A percentile compares a stretch with the other conserved stretches of the same genome.
Conservation (phyloP, 2,113 vertebrate species). For the Petroica traversi region DNA sequence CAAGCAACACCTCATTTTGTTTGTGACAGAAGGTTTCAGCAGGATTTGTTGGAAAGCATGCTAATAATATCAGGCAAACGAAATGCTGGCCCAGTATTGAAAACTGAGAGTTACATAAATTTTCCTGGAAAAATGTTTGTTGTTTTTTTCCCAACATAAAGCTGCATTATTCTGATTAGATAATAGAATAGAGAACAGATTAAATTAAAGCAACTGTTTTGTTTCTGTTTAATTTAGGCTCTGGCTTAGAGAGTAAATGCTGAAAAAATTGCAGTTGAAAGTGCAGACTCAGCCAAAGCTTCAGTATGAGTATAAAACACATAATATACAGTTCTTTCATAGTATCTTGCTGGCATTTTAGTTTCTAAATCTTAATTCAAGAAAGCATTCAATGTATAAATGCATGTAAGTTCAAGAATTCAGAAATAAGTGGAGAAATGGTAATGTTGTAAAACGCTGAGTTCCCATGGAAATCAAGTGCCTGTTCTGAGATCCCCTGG, state of each 20-base stretch:
- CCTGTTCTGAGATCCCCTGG: background rate
- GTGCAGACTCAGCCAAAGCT: background rate
- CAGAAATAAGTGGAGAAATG: background rate
- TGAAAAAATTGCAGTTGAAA: background rate
- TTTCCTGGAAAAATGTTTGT: background rate
- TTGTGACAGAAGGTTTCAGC: background rate
- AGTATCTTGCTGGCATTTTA: background rate
- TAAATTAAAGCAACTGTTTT: background rate
- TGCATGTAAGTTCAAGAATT: background rate
- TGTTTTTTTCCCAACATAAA: background rate
- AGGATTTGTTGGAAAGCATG: background rate
- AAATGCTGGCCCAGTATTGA: background rate
- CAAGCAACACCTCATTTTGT: background rate
- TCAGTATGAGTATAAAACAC: background rate
- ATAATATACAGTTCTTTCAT: background rate
- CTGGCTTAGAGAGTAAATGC: background rate
- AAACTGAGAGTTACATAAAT: background rate
- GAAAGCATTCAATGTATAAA: background rate
- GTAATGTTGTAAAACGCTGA: background rate
- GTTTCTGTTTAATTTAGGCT: constrained; percentile 23
- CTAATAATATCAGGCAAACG: background rate
- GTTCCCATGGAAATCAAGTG: background rate
- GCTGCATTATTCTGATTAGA: background rate
- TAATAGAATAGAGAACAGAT: background rate
- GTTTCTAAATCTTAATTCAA: background rate